Base-by-base conservation (phyloP, 1,140 invertebrate genomes). In the Grapholita molesta region DNA sequence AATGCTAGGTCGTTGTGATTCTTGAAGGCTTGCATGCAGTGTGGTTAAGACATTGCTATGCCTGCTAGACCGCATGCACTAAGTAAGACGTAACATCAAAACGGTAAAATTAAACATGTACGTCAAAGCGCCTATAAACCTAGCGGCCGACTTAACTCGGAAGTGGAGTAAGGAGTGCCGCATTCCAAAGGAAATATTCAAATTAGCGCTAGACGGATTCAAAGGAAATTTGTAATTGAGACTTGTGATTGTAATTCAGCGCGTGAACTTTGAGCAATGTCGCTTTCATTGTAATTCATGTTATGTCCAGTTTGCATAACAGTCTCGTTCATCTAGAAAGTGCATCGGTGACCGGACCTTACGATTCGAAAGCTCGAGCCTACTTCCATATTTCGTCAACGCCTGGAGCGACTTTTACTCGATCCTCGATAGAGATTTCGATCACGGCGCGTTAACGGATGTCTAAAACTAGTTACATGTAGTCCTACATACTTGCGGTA, bases 231-330 rank as follows among this genome's bases (percentile, higher is more conserved):
- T 28, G 24, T 28, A 61, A 61, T 61, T 25, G 25, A 30, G 25
- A 28, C 53, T 15, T 74, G 73, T 79, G 70, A 85, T 83, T 85
- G 70, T 76, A 79, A 85, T 88, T 84, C 82, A 69, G 68, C 79
- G 21, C 52, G 30, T 33, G 72, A 82, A 84, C 70, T 78, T 72
- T 74, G 80, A 80, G 73, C 79, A 74, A 71, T 72, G 66, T 83
- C 70, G 70, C 74, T 81, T 79, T 76, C 74, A 90, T 89, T 89
- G 82, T 76, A 85, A 91, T 89, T 84, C 87, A 85, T 87, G 86
- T 88, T 84, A 87, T 79, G 78, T 84, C 69, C 76, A 75, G 85
- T 90, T 90, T 89, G 86, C 87, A 90, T 89, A 89, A 88, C 82
- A 80, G 77, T 77, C 79, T 75, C 78, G 73, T 86, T 83, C 77